Evolutionary conservation across 2,888 invertebrate species (phyloP), one percentile per base, ranked within the genome.

Genomic region (Lacanobia wlatinum): DNA sequence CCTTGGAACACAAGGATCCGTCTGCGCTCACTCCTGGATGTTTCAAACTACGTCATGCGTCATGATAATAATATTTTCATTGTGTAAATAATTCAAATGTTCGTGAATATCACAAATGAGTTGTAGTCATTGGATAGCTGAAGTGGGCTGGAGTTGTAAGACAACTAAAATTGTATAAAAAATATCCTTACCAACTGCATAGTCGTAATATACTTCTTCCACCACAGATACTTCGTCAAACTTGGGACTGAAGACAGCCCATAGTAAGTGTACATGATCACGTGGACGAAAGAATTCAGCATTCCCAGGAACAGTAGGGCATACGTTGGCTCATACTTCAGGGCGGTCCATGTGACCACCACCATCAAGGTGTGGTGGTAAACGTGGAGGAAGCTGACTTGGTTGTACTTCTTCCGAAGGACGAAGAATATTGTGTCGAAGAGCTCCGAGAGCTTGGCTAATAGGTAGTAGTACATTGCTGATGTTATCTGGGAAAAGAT

Each of bases 351-450:
- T 0, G 97, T 97, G 89, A 97, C 96, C 50, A 97, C 84, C 0
- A 78, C 69, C 83, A 87, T 87, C 0, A 97, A 90, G 0, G 97
- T 94, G 89, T 98, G 98, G 91, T 98, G 98, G 89, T 98, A 98
- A 0, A 98, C 97, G 89, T 98, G 98, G 28, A 98, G 96, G 87
- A 98, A 98, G 0, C 98, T 97, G 5, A 98, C 97, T 93, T 98
- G 98, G 58, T 97, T 85, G 96, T 96, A 52, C 95, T 94, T 87
- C 92, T 98, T 98, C 21, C 98, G 96, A 84, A 98, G 92, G 16
- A 98, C 97, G 90, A 98, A 98, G 93, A 98, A 98, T n/a, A 98
- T 97, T 0, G 98, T 98, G 87, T 98, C 98, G 76, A 97, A 87
- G 0, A 98, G 95, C 89, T 98, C 98, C 0, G 97, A 94, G 23